Evolutionary conservation across 2,797 vertebrate species (phyloP), one percentile per base, ranked within the genome.

Genomic region (Coregonus ussuriensis): DNA sequence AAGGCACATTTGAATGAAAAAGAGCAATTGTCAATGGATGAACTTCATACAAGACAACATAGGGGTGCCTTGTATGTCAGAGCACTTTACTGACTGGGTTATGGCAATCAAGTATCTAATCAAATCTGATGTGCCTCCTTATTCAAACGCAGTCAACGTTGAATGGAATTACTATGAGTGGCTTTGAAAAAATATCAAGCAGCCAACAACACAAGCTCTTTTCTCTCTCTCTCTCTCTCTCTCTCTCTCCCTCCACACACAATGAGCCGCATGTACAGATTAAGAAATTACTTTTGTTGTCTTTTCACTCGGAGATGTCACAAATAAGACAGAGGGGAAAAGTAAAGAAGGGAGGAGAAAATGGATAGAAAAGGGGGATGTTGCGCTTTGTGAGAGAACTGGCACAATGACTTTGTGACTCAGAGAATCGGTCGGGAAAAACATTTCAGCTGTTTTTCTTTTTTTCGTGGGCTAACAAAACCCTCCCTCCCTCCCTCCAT

Each of bases 401-500:
- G 93, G 94, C 93, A 95, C 94, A 94, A 95, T 93, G 93, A 94
- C 93, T 94, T 94, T 93, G 91, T 94, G 93, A 95, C 92, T 25
- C 25, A 25, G 25, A 94, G 91, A 92, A 91, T 89, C 88, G 91
- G 41, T 47, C 84, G 85, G 62, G 21, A 89, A 90, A 92, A 92
- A 92, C 91, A 91, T 93, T 92, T 71, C 79, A 71, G 77, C 77
- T 81, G 74, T 84, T 87, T 81, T 79, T 75, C 47, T 89, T 83
- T 86, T 91, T 91, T 73, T 88, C 91, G 89, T 94, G 92, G 88
- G 88, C 85, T 92, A 91, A 94, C 92, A 94, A 94, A 94, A 94
- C 91, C 88, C 88, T 89, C 90, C 86, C 90, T 91, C 90, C 91
- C 91, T 92, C 92, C 91, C 88, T 92, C 91, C 88, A 88, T 89